These are phyloP conservation scores for Crocuta crocuta DNA, from an alignment of 2,113 vertebrate species.

Conservation along the genomic window DNA sequence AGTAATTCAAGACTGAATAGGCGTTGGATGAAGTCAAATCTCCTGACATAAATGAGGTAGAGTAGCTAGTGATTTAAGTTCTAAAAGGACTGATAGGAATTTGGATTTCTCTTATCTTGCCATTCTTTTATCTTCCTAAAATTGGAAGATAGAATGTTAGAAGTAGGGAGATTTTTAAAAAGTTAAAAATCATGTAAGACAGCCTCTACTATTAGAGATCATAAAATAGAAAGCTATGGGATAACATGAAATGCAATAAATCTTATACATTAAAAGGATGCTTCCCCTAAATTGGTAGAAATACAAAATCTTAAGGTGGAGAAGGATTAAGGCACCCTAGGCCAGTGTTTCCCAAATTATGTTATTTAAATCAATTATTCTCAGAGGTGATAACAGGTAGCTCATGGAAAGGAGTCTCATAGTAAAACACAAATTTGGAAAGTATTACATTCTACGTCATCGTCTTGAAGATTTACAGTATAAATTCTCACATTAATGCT, in stretches of 20 bases:
- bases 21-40: constrained; percentile 7
- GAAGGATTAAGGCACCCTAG: not conserved
- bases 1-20: constrained; percentile 20
- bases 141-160: not conserved
- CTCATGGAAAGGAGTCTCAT: not conserved
- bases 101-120: constrained; percentile 13
- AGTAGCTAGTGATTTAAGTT: constrained; percentile 15
- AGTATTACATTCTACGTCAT: not conserved
- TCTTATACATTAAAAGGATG: not conserved
- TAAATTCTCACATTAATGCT: not conserved
- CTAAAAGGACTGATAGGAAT: not conserved
- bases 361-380: constrained; percentile 1
- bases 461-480: not conserved
- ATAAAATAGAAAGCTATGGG: constrained; percentile 11
- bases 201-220: not conserved
- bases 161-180: not conserved
- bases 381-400: not conserved
- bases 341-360: not conserved
- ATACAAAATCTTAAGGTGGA: constrained; percentile 26
- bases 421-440: not conserved
- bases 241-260: not conserved
- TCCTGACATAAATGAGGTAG: not conserved
- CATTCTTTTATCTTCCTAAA: constrained; percentile 23
- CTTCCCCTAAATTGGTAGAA: not conserved
- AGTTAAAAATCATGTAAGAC: not conserved